phyloP scores from a whole-genome alignment of 2,113 vertebrate genomes.

The Blennius ocellaris region DNA sequence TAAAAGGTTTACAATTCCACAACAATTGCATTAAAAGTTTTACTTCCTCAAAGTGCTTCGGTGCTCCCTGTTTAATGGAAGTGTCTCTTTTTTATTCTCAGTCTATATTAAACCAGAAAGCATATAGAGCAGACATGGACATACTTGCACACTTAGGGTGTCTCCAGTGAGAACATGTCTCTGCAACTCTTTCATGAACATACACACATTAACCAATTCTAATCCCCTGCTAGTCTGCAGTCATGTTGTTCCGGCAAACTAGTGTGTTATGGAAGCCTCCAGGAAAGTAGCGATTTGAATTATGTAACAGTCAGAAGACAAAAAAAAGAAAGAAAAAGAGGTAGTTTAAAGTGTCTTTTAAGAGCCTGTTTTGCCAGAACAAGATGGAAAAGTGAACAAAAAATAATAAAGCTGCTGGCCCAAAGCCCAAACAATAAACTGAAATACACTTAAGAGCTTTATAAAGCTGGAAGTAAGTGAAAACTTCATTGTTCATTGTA shows the following conservation, averaged over 20 bases:
- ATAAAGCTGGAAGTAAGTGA: not conserved
- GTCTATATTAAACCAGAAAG: conserved; percentile 23
- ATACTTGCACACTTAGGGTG: conserved; percentile 24
- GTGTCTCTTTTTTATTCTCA: conserved; percentile 5
- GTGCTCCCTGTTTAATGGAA: not conserved
- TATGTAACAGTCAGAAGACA: conserved; percentile 39
- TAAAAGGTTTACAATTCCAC: not conserved
- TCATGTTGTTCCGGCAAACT: conserved; percentile 24
- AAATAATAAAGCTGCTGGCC: not conserved
- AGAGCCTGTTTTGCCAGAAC: not conserved
- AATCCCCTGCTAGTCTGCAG: conserved; percentile 2
- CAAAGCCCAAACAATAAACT: not conserved
- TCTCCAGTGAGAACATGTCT: conserved; percentile 16
- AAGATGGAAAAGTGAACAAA: not conserved
- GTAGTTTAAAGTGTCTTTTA: not conserved
- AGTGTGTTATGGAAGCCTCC: conserved; percentile 23
- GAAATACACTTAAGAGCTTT: not conserved
- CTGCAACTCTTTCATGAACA: conserved; percentile 1
- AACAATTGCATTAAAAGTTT: not conserved
- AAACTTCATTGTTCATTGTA: not conserved
- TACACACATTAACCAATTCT: conserved; percentile 25
- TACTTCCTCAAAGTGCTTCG: conserved; percentile 9
- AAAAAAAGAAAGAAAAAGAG: conserved; percentile 1
- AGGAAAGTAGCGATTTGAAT: conserved; percentile 36
- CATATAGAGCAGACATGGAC: conserved; percentile 28